Conservation (phyloP, 2,797 vertebrate genomes). For the Crocodylus rhombifer region DNA sequence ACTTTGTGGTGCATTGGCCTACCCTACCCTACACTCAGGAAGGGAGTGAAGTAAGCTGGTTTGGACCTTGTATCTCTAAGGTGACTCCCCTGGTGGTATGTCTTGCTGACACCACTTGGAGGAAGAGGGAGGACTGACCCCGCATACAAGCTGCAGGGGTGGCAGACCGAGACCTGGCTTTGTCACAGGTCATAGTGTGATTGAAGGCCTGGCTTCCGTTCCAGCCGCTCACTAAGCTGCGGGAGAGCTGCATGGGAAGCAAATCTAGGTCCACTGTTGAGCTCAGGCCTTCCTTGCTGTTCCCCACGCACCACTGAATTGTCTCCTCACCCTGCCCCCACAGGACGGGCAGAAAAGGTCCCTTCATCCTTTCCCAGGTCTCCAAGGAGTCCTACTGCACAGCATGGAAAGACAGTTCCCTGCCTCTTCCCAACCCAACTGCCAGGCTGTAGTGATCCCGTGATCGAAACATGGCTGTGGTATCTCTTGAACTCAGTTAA, state of each 20-base stretch:
- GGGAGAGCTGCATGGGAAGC: not conserved
- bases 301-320: not conserved
- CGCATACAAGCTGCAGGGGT: not conserved
- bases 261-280: not conserved
- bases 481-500: not conserved
- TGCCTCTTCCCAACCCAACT: not conserved
- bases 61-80: not conserved
- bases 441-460: not conserved
- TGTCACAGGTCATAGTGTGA: not conserved
- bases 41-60: not conserved
- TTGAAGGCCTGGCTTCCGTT: not conserved
- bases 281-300: not conserved
- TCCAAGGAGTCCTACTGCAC: not conserved
- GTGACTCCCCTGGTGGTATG: not conserved
- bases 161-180: not conserved
- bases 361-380: not conserved
- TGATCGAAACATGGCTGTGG: not conserved
- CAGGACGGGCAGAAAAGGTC: too few relatives aligned
- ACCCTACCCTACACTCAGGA: not conserved
- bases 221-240: not conserved
- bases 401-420: not conserved
- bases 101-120: not conserved
- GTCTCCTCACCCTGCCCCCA: not conserved
- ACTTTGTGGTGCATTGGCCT: not conserved
- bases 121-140: too few relatives aligned